These are phyloP conservation scores for Callipepla squamata DNA, from an alignment of 2,113 vertebrate species.

Conservation along the genomic window DNA sequence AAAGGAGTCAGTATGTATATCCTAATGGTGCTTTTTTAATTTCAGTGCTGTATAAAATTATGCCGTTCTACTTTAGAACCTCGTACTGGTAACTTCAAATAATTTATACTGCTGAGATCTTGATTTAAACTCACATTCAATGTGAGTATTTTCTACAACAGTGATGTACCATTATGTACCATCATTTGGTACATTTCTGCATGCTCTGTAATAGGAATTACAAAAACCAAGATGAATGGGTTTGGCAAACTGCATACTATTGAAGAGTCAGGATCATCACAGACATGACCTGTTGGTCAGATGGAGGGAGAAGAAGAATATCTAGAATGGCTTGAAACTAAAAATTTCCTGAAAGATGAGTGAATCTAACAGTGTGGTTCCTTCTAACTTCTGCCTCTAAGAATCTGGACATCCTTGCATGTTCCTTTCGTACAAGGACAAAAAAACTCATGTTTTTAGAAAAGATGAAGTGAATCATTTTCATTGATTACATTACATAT, in stretches of 20 bases:
- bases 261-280: background rate
- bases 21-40: background rate
- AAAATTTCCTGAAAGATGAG: background rate
- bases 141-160: background rate
- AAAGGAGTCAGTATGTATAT: background rate
- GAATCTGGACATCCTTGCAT: fast-evolving
- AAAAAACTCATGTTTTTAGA: background rate
- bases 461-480: background rate
- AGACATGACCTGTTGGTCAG: background rate
- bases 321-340: background rate
- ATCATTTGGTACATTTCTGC: background rate
- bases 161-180: no score
- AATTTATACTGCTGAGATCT: background rate
- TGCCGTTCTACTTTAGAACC: background rate
- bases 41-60: background rate
- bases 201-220: background rate
- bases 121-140: background rate
- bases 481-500: background rate
- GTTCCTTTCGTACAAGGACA: background rate
- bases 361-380: background rate
- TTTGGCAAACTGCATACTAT: background rate
- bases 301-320: background rate
- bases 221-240: background rate
- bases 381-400: background rate
- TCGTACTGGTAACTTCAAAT: background rate